Base-by-base conservation (phyloP, 2,113 vertebrate species). In the Passer domesticus region DNA sequence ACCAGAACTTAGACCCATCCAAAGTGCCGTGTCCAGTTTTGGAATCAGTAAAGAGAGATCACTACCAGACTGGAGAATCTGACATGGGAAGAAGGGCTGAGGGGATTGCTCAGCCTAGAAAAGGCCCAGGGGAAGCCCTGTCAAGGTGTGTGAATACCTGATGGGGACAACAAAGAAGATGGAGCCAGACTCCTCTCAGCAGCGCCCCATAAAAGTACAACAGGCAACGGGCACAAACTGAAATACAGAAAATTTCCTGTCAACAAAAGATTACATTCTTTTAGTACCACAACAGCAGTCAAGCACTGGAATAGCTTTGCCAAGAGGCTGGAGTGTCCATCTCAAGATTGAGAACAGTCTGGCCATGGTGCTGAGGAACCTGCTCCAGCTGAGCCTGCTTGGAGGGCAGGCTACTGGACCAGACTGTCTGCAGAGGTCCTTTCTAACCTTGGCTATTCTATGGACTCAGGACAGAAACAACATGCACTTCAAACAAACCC, bases 1-100 rank as follows among this genome's bases (percentile, higher is more conserved):
- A 55, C 20, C 6, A 35, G 41, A 46, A 21, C 15, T 30, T 4
- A 23, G 11, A 66, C 7, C 22, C 47, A 74, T 10, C 33, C 6
- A 0, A 43, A 83, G 15, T 7, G 20, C n/a, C 2, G 5, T 1
- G 28, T 9, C 13, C 18, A 19, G 31, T 30, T 83, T 13, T 50
- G 7, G 20, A 39, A 25, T 1, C 3, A 49, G 15, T 5, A 7
- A 43, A 76, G 49, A 84, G 46, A 83, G 21, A 66, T 30, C 11
- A 37, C 27, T 3, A 21, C 55, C 3, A 58, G 46, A n/a, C 0
- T 49, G 28, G 19, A 88, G 28, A 22, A 73, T 23, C 16, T 56
- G 52, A 68, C 22, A 25, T 0, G 37, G 3, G 9, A 67, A 46
- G 12, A 70, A 22, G 35, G 11, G 27, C 33, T 41, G 12, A 78